phyloP scores from a whole-genome alignment of 2,113 vertebrate species.

The Morone saxatilis region DNA sequence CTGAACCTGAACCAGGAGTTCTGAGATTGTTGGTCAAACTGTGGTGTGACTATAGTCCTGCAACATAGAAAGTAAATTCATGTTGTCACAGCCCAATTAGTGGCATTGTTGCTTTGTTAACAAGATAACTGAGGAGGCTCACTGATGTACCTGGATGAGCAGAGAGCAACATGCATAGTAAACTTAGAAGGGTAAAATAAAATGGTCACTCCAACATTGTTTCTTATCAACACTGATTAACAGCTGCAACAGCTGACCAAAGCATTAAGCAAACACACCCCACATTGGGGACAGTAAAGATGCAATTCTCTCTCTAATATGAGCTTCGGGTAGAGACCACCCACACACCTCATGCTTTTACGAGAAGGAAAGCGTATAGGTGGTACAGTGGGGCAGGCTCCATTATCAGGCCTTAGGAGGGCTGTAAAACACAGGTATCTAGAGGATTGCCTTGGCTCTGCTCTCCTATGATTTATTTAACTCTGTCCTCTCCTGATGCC shows the following conservation, averaged over 20 bases:
- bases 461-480: constrained; percentile 50
- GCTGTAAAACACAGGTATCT: constrained; percentile 50
- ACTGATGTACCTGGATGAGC: no score
- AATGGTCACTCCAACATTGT: no score
- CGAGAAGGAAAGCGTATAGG: not conserved
- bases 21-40: no score
- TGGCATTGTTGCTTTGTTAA: no score
- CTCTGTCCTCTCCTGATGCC: constrained; percentile 49
- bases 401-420: constrained; percentile 42
- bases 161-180: no score
- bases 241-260: not conserved
- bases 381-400: not conserved
- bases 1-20: no score
- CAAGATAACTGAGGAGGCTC: no score
- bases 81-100: no score
- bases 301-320: not conserved
- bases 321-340: not conserved
- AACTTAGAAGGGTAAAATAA: no score
- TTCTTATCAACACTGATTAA: no score
- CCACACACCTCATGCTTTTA: not conserved
- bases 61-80: no score
- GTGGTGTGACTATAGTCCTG: no score
- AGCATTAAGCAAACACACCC: not conserved
- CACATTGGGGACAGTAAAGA: not conserved
- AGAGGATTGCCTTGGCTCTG: constrained; percentile 27